Base-by-base conservation (phyloP, 2,113 vertebrate genomes). In the Eurystomus gularis region DNA sequence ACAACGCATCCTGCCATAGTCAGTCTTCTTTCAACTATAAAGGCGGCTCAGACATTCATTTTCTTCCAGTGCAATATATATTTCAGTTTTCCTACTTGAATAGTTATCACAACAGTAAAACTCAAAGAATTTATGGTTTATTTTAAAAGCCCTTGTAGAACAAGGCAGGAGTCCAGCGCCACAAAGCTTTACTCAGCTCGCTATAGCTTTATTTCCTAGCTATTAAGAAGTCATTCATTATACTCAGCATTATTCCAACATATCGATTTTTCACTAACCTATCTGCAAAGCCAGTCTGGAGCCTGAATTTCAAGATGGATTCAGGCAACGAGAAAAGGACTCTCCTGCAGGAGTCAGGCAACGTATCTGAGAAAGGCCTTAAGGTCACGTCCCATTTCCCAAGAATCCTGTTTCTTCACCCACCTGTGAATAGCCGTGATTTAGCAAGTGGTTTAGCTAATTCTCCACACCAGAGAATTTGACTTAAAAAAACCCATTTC, bases 221-320 rank as follows among this genome's bases (percentile, higher is more conserved):
- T 68, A 94, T 97, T 96, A 96, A 91, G 90, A 76, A 79, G 48
- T 21, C 77, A 10, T 96, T 95, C 88, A 65, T 96, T 93, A 94
- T 17, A 61, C 55, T 61, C 93, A 55, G 86, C 77, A 72, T 94
- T 92, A 96, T 92, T 86, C 92, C 46, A 93, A 96, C 78, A 1
- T 11, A 96, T 26, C 87, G 94, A 93, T 96, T 96, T 96, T 92
- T 82, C 94, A 94, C 94, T 93, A 84, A 92, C 64, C 86, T 76
- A 31, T 82, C 80, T 64, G 88, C 76, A 88, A 88, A 96, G 80
- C 84, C 90, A 48, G 40, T 73, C 76, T 13, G 33, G 24, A n/a
- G 37, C 60, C 17, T 0, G 16, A 86, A 33, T 71, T 64, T 57
- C 64, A 24, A 37, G 80, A 70, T 7, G 39, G 86, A 83, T 60